These are phyloP conservation scores for Melanotaenia parkinsoni DNA, from an alignment of 2,797 vertebrate species.

Conservation along the genomic window DNA sequence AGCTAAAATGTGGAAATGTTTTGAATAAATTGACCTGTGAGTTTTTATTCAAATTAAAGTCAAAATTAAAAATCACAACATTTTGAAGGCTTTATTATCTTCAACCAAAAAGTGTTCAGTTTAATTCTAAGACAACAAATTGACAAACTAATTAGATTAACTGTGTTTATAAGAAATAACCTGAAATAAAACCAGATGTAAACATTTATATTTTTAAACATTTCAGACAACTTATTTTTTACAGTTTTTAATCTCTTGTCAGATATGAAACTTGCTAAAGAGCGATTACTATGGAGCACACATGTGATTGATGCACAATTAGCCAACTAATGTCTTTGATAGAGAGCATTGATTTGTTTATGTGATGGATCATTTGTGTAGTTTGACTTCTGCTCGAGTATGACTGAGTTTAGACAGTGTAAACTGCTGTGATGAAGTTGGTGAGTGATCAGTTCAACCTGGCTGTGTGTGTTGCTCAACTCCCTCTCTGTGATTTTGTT, in stretches of 20 bases:
- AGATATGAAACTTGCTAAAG: no score
- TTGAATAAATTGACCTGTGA: not conserved
- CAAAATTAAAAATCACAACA: not conserved
- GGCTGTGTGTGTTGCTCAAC: slow-evolving; percentile 36
- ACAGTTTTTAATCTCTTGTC: no score
- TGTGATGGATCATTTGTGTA: slow-evolving; percentile 55
- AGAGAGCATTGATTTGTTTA: slow-evolving; percentile 48
- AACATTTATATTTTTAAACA: slow-evolving; percentile 15
- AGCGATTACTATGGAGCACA: slow-evolving; percentile 9
- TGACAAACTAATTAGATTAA: not conserved
- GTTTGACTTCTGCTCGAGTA: slow-evolving; percentile 47
- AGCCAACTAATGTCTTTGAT: slow-evolving; percentile 40
- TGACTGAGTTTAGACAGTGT: slow-evolving; percentile 39
- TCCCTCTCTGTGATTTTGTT: slow-evolving; percentile 40
- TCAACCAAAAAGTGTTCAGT: not conserved
- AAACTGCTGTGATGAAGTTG: slow-evolving; percentile 35
- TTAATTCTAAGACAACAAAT: not conserved
- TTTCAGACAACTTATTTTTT: not conserved
- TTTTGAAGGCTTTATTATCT: not conserved
- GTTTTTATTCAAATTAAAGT: slow-evolving; percentile 7
- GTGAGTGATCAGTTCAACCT: slow-evolving; percentile 47
- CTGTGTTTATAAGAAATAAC: not conserved
- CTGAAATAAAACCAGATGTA: slow-evolving; percentile 9
- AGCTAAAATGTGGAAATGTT: not conserved
- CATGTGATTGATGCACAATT: slow-evolving; percentile 11